Conservation (phyloP, 2,797 vertebrate species). For the Bufotes viridis region DNA sequence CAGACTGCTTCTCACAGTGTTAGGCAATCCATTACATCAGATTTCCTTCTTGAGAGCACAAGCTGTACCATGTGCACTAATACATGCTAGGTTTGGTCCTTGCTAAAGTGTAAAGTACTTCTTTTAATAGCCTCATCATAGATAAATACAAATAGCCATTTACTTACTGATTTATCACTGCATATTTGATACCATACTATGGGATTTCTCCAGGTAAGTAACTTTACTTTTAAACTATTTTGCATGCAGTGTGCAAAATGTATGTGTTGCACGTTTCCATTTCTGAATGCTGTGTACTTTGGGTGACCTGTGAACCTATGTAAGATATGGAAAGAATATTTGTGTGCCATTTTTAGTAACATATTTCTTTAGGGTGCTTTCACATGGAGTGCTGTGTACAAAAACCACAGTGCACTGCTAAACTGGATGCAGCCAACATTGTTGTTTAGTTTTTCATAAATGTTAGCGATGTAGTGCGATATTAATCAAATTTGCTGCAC, state of each 20-base stretch:
- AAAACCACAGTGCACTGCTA: too few relatives aligned
- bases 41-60: not conserved
- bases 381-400: too few relatives aligned
- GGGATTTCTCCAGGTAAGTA: conserved; percentile 27
- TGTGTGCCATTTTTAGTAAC: too few relatives aligned
- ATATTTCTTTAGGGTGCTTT: too few relatives aligned
- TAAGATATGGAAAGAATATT: too few relatives aligned
- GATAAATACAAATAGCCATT: not conserved
- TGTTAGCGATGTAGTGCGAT: too few relatives aligned
- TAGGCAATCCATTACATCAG: conserved; percentile 2
- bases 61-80: not conserved
- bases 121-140: not conserved
- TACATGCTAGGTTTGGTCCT: not conserved
- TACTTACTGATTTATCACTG: not conserved
- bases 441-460: too few relatives aligned
- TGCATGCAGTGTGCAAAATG: not conserved
- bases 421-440: too few relatives aligned
- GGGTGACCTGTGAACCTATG: too few relatives aligned
- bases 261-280: not conserved
- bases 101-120: not conserved
- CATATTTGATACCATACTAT: not conserved
- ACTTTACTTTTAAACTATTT: not conserved
- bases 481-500: too few relatives aligned
- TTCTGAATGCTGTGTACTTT: not conserved
- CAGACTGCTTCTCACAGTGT: not conserved